Base-by-base conservation (phyloP, 2,113 vertebrate genomes). In the Acrocephalus arundinaceus region DNA sequence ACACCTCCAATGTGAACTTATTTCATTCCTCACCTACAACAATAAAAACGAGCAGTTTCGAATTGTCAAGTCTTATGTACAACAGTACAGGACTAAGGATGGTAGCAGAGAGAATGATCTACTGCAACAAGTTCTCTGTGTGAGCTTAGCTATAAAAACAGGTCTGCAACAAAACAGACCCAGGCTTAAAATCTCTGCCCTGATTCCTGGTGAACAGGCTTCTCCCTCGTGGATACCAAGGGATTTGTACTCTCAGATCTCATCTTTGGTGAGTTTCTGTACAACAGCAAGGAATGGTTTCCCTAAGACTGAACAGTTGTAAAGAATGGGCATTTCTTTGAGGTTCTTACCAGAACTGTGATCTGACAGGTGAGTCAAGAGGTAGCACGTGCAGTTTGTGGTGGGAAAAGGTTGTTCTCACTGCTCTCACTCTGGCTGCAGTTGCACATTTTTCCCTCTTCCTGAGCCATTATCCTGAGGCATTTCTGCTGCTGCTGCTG, bases 1-100 rank as follows among this genome's bases (percentile, higher is more conserved):
- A 95, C 90, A 87, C 48, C 72, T 96, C 96, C 88, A 45, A 72
- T 93, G 35, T 90, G 91, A 96, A 93, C 70, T 86, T 61, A 92
- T 82, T 95, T 59, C n/a, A 61, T 55, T 89, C 43, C 48, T 87
- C 25, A 87, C 57, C 33, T 83, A 75, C 20, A 21, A 80, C 86
- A 94, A 41, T 54, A 31, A 67, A 82, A 91, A 88, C 78, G 15
- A 39, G 6, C 27, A 31, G 41, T 41, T 85, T 90, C 82, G 74
- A 89, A 81, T 92, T 41, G 67, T 5, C 1, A 86, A 80, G 25
- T 48, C 49, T 72, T 57, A 6, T 9, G 57, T 81, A 49, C 57
- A 75, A 71, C 74, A 89, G 66, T 66, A 30, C 27, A 85, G 70
- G 46, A 18, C 67, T 75, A 22, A 31, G 85, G 25, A 51, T 6